Percentiles rank a stretch among this genome's conserved stretches.
Conservation (phyloP, 1,140 invertebrate species). For the Zaprionus kolodkinae region DNA sequence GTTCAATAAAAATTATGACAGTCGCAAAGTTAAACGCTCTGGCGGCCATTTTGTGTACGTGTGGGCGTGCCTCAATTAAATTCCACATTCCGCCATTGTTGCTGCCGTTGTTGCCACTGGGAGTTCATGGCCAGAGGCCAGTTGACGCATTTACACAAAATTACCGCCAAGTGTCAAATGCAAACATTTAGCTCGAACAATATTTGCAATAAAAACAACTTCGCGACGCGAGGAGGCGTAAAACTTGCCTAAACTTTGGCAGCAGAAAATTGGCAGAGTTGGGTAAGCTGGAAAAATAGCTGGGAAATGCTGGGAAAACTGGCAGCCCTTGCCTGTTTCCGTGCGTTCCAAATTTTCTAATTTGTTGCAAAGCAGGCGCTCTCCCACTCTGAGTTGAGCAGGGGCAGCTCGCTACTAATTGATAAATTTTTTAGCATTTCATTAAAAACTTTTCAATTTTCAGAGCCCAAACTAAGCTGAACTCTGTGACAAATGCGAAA, state of each 20-base stretch:
- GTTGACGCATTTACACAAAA: conserved; percentile 81
- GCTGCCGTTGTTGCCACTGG: not conserved
- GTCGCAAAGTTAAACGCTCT: conserved; percentile 72
- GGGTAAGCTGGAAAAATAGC: not conserved
- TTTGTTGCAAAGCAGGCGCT: conserved; percentile 30
- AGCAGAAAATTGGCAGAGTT: conserved; percentile 1
- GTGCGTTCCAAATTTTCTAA: conserved; percentile 13
- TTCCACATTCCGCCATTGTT: not conserved
- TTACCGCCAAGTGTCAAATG: conserved; percentile 81
- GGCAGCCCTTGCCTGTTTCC: conserved; percentile 26
- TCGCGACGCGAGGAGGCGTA: not conserved
- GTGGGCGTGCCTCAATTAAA: conserved; percentile 46
- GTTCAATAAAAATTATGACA: conserved; percentile 77
- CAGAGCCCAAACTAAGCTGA: conserved; percentile 26
- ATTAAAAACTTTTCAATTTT: conserved; percentile 71
- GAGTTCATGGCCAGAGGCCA: conserved; percentile 52
- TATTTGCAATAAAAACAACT: conserved; percentile 76
- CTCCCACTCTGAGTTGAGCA: not conserved
- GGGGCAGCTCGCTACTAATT: conserved; percentile 45
- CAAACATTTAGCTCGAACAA: conserved; percentile 75
- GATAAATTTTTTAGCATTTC: conserved; percentile 68
- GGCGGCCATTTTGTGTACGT: conserved; percentile 44
- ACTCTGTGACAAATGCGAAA: conserved; percentile 38
- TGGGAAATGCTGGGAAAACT: conserved; percentile 9
- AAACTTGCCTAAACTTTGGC: conserved; percentile 39